phyloP scores from a whole-genome alignment of 37 sponge, comb jelly and placozoan genomes.

The Halisarca cf. caerulea region DNA sequence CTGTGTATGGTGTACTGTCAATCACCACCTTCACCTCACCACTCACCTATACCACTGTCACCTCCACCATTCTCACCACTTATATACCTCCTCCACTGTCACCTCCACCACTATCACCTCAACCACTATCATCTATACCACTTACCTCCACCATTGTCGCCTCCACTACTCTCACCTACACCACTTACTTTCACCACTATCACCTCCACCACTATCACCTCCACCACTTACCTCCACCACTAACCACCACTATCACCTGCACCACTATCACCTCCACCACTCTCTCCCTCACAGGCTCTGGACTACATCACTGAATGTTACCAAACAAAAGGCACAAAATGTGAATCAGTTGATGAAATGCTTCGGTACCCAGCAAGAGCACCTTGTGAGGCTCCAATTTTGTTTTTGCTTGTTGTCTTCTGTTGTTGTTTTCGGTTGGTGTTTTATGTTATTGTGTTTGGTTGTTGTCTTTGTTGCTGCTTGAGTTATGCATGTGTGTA shows the following conservation, averaged over 20 bases:
- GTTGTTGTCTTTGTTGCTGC: no score
- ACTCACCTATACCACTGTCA: not conserved
- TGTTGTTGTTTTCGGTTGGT: no score
- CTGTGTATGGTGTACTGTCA: not conserved
- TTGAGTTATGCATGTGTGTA: no score
- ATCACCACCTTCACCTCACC: not conserved
- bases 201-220: not conserved
- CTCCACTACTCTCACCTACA: not conserved
- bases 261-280: not conserved
- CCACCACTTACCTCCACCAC: not conserved
- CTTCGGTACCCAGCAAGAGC: no score
- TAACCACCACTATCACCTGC: not conserved
- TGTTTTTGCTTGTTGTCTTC: no score
- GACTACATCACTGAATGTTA: no score
- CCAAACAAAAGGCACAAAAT: no score
- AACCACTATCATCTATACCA: not conserved
- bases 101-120: not conserved
- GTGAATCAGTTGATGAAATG: no score
- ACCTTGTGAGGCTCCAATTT: no score
- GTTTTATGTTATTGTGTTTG: no score
- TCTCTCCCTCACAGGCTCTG: not conserved
- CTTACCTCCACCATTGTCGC: not conserved
- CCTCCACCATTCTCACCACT: not conserved
- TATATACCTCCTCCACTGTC: not conserved
- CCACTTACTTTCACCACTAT: not conserved